Base-by-base conservation (phyloP, 2,888 invertebrate genomes). In the Drosophila differens region DNA sequence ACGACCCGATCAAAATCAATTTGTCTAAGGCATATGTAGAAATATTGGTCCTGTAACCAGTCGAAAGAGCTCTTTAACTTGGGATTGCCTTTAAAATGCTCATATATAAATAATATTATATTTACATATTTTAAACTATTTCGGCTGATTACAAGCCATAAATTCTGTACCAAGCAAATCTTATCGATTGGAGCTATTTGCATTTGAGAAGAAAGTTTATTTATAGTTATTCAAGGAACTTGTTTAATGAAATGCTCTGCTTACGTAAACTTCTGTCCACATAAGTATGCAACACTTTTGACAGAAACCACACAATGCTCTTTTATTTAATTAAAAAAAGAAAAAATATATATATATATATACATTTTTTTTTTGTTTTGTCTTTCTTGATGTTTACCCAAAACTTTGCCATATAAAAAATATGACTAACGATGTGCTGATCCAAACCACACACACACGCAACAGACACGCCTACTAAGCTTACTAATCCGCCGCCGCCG, bases 371-470 rank as follows among this genome's bases (percentile, higher is more conserved):
- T n/a, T n/a, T n/a, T n/a, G n/a, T n/a, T n/a, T 62, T 52, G n/a
- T 16, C 30, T 65, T 72, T 70, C 58, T 75, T 75, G 76, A 58
- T 80, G 73, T 57, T 83, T 75, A 67, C 83, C 81, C 65, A 73
- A 80, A 84, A 86, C 53, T 81, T 88, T 41, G 35, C 51, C 16
- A 60, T 52, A 51, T 37, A 54, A 72, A 89, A 82, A 83, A 82
- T 78, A 76, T 86, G 81, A 86, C 90, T 87, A 90, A 90, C 91
- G 90, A 90, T 79, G 85, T 78, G 80, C 76, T 74, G 75, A 75
- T 79, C 68, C 66, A 61, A 39, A 33, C 55, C 61, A 32, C 69
- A 32, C 35, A 37, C 47, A n/a, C 39, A 37, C 51, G 14, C 16
- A 67, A 14, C 52, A 67, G 83, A 69, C 76, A 79, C 75, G 81